Evolutionary conservation across 1,140 invertebrate species (phyloP), one percentile per base, ranked within the genome.

Genomic region (Drosophila novamexicana): DNA sequence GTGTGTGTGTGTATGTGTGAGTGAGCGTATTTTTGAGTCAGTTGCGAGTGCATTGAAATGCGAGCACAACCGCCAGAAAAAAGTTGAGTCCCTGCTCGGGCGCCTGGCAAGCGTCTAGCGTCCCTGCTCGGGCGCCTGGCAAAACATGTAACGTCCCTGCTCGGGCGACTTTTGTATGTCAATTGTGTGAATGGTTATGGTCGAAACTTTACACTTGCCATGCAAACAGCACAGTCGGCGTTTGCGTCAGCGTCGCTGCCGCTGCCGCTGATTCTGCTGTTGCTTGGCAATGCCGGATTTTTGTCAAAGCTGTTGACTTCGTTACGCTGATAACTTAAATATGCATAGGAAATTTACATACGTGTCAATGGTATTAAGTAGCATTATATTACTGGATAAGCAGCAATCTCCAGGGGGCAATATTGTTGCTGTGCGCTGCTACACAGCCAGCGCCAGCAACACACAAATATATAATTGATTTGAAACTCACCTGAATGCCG

Each of bases 401-500:
- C 77, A 12, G 2, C 7, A 14, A 7, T 29, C 22, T 29, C 22
- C 39, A 2, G 9, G n/a, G 9, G 37, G 34, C n/a, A 36, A 52
- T 14, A 36, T 18, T 32, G 22, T 22, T 22, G 22, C 22, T 29
- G 22, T 5, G 22, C 22, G 22, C 3, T 29, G 22, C 3, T 29
- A 4, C 22, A 0, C 22, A 5, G 4, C 1, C 18, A 18, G 18
- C 18, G 18, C 18, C 22, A 29, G 22, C 22, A 29, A 0, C 22
- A 29, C 22, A 4, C 22, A 29, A 14, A 18, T 16, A 14, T 32
- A 9, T 47, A 36, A 9, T 47, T 39, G 34, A 7, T 39, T n/a
- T n/a, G 37, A 10, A 10, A 91, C 93, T 93, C 66, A 96, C 96
- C 94, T 96, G 96, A 68, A 97, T 95, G 75, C 95, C 95, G 82